A percentile compares a stretch with the other conserved stretches of the same genome.
phyloP scores from a whole-genome alignment of 2,888 invertebrate species.

The Matsumyia berberina region DNA sequence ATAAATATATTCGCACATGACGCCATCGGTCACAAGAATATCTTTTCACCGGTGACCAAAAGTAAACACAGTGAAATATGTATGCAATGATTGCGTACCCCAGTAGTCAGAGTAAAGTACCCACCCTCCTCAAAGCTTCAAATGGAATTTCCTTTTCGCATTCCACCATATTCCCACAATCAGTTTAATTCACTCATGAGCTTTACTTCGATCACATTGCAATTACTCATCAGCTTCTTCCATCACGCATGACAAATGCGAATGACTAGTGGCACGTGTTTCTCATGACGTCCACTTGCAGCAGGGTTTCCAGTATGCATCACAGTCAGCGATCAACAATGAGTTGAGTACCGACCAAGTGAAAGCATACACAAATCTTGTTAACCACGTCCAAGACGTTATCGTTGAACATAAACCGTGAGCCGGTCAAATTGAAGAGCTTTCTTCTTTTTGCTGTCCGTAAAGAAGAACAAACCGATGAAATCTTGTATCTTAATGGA shows the following conservation, averaged over 20 bases:
- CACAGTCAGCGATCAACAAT: neutral
- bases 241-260: conserved; percentile 17
- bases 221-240: conserved; percentile 16
- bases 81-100: neutral
- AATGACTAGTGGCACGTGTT: conserved; percentile 13
- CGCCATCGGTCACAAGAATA: no score
- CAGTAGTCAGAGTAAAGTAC: neutral
- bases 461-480: neutral
- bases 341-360: neutral
- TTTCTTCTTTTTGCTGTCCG: conserved; percentile 21
- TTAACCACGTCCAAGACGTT: conserved; percentile 16
- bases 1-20: no score
- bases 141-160: conserved; percentile 25
- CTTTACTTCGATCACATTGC: conserved; percentile 30
- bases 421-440: conserved; percentile 9
- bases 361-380: conserved; percentile 11
- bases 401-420: neutral
- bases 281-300: neutral
- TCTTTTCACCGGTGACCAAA: neutral
- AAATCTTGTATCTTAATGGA: neutral
- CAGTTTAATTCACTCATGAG: conserved; percentile 20
- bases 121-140: conserved; percentile 9
- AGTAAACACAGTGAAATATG: neutral
- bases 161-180: neutral
- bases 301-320: conserved; percentile 16